Evolutionary conservation across 2,888 invertebrate genomes (phyloP).

Genomic region (Parapristionchus giblindavisi): DNA sequence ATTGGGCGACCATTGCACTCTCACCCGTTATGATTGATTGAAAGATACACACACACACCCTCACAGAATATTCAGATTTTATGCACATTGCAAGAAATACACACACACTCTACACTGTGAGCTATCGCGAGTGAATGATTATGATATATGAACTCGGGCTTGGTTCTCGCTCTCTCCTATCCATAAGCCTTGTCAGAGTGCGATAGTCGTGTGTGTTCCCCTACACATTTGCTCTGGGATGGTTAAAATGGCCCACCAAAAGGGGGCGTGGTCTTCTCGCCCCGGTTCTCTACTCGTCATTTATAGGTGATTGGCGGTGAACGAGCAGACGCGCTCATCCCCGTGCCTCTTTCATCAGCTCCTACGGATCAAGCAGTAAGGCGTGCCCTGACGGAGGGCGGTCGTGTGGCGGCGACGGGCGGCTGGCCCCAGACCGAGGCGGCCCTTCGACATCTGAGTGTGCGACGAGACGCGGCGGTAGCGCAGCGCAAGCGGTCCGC

Average conservation of each 20-base stretch:
- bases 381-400: constrained; percentile 65
- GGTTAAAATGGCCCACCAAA: background rate
- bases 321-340: constrained; percentile 99
- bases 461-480: constrained; percentile 6
- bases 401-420: background rate
- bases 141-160: too few relatives aligned
- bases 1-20: too few relatives aligned
- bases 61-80: too few relatives aligned
- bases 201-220: too few relatives aligned
- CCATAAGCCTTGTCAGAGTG: background rate
- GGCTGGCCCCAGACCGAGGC: constrained; percentile 29
- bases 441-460: constrained; percentile 2
- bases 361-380: constrained; percentile 99
- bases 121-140: too few relatives aligned
- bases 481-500: constrained; percentile 31
- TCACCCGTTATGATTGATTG: too few relatives aligned
- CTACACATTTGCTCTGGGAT: background rate
- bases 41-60: too few relatives aligned
- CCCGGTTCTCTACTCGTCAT: constrained; percentile 4
- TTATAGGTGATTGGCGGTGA: constrained; percentile 97
- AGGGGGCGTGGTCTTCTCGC: too few relatives aligned
- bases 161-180: constrained; percentile 11
- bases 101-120: too few relatives aligned
- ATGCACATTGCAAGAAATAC: too few relatives aligned
- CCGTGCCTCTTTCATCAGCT: constrained; percentile 99